A percentile compares a stretch with the other conserved stretches of the same genome.
Conservation (phyloP, 1,140 invertebrate genomes). For the Megalonaias nervosa region DNA sequence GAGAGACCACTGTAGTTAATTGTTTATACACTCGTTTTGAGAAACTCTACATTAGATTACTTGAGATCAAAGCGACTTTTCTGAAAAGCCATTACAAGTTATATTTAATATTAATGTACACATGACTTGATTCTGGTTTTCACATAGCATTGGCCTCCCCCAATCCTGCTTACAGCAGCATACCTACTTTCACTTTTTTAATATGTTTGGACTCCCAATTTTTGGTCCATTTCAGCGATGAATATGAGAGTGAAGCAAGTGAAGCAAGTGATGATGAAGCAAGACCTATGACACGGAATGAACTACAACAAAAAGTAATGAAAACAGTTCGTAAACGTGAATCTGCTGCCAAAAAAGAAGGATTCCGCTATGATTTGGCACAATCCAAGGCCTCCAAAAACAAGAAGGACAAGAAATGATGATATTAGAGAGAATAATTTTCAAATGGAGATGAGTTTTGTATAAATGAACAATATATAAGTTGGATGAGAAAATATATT, state of each 20-base stretch:
- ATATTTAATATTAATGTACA: no score
- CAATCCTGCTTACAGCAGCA: background rate
- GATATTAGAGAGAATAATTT: no score
- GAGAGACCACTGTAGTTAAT: no score
- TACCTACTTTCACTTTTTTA: slow-evolving; percentile 2
- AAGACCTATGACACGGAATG: slow-evolving; percentile 65
- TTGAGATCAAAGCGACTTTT: no score
- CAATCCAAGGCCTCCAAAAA: slow-evolving; percentile 63
- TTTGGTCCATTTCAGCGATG: slow-evolving; percentile 59
- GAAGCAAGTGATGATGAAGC: slow-evolving; percentile 67
- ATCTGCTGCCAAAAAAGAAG: slow-evolving; percentile 63
- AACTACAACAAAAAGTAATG: slow-evolving; percentile 68
- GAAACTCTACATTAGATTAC: no score
- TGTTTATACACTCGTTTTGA: no score
- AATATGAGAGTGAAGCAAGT: slow-evolving; percentile 69
- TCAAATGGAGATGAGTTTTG: no score
- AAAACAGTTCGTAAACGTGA: slow-evolving; percentile 70
- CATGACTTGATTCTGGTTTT: no score
- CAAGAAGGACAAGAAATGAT: slow-evolving; percentile 64
- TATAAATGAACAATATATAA: no score
- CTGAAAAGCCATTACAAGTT: no score
- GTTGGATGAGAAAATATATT: no score
- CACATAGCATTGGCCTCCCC: no score
- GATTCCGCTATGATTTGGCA: slow-evolving; percentile 65
- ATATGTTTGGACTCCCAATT: background rate